Evolutionary conservation across 2,797 vertebrate genomes (phyloP).

Genomic region (Poeciliopsis paucimaculata): DNA sequence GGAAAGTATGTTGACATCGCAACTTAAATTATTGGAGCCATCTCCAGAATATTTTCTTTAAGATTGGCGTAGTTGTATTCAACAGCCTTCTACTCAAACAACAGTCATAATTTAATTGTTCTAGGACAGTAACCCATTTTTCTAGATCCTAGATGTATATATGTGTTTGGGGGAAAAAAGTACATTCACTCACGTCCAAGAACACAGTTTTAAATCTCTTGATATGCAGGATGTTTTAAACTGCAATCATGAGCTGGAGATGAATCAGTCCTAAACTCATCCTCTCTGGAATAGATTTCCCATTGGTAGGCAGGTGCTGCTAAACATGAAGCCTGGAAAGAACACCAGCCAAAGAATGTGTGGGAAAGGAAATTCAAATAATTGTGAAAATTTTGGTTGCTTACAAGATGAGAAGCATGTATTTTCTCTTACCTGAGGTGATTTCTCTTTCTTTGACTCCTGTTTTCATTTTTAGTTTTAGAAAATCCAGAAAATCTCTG

Average conservation of each 20-base stretch:
- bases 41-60: slow-evolving; percentile 25
- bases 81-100: slow-evolving; percentile 40
- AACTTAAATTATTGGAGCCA: slow-evolving; percentile 12
- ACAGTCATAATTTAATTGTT: slow-evolving; percentile 64
- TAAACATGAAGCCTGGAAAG: slow-evolving; percentile 57
- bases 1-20: slow-evolving; percentile 13
- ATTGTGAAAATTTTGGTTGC: slow-evolving; percentile 5
- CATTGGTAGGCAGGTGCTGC: slow-evolving; percentile 31
- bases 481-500: not conserved
- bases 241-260: slow-evolving; percentile 33
- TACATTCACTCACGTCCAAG: slow-evolving; percentile 1
- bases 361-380: not conserved
- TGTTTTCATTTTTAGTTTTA: not conserved
- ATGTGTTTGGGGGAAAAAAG: not conserved
- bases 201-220: slow-evolving; percentile 13
- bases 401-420: not conserved
- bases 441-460: not conserved
- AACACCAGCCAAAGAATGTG: slow-evolving; percentile 34
- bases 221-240: slow-evolving; percentile 13
- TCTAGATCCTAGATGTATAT: slow-evolving; percentile 36
- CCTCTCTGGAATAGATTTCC: slow-evolving; percentile 24
- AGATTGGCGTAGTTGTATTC: slow-evolving; percentile 26
- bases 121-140: slow-evolving; percentile 51
- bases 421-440: not conserved
- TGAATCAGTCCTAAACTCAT: slow-evolving; percentile 36